These are phyloP conservation scores for Amphipyra berbera DNA, from an alignment of 2,888 invertebrate species.

Conservation along the genomic window DNA sequence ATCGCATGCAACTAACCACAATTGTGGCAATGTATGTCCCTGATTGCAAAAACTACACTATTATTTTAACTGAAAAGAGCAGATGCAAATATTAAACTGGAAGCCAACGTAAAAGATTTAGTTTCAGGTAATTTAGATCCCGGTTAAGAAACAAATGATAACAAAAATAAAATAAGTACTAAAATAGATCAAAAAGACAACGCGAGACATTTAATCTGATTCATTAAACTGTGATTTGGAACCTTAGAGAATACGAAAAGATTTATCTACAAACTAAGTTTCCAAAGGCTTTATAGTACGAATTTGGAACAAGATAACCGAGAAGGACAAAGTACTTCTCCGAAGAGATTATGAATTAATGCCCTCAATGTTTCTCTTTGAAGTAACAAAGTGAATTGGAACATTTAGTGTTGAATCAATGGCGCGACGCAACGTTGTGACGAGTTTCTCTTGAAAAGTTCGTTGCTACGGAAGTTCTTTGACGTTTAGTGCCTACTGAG, in stretches of 20 bases:
- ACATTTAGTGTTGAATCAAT: constrained; percentile 13
- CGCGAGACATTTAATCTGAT: too few relatives aligned
- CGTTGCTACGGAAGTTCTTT: not conserved
- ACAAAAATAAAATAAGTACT: too few relatives aligned
- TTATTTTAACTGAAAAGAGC: too few relatives aligned
- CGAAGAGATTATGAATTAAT: constrained; percentile 13
- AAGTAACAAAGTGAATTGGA: constrained; percentile 19
- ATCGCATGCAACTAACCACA: too few relatives aligned
- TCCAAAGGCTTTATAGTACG: constrained; percentile 1
- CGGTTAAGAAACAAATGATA: too few relatives aligned
- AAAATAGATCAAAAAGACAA: too few relatives aligned
- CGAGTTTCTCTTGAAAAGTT: constrained; percentile 7
- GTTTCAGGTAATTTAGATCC: too few relatives aligned
- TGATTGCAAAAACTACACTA: too few relatives aligned
- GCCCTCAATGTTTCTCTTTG: constrained; percentile 18
- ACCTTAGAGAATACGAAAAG: not conserved
- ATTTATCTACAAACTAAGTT: constrained; percentile 7
- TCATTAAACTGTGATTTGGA: not conserved
- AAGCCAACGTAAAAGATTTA: too few relatives aligned
- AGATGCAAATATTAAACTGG: too few relatives aligned
- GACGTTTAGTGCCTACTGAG: not conserved
- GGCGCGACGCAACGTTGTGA: not conserved
- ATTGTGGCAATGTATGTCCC: too few relatives aligned
- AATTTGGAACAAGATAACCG: constrained; percentile 20
- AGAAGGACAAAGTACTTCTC: not conserved